Evolutionary conservation across 2,113 vertebrate species (phyloP), one percentile per base, ranked within the genome.

Genomic region (Colius striatus): DNA sequence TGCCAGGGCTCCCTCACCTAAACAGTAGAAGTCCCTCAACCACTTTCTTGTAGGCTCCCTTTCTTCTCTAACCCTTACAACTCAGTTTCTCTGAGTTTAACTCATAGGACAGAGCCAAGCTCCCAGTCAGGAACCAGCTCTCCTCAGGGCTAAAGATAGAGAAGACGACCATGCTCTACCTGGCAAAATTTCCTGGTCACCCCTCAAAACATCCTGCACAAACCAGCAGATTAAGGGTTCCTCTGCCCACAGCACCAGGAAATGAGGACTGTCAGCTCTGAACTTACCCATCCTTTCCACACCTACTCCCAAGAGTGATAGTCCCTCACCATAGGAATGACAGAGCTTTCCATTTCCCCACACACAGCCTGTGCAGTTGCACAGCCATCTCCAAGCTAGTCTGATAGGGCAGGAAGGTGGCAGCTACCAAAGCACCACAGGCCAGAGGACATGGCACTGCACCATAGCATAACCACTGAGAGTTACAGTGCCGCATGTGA

Each of bases 401-500:
- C 34, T 19, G 50, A 10, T 10, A 6, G n/a, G 19, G 50, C 50
- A 16, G 32, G 25, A 29, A 32, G 21, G 58, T 10, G 58, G 45
- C 43, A 65, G 1, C 22, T 8, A 1, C 13, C 58, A 8, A 12
- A 47, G 73, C 5, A 10, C 6, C 21, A 4, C 0, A 2, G 55
- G 41, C 17, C n/a, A 34, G 87, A 5, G 1, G 19, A 7, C n/a
- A 32, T 27, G 10, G 20, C 70, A 10, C 26, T 2, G 11, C 45
- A 6, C 4, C 8, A 2, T 36, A 6, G 38, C 0, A 2, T 13
- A 16, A 6, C 48, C 3, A 3, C 2, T 0, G 3, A 48, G 38
- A 12, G 38, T 41, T 41, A 41, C 38, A 41, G 38, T 41, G 12
- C 38, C 38, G 38, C 38, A 41, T 41, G 38, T 41, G 38, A 41